Conservation (phyloP, 2,888 invertebrate genomes). For the Drosophila hamatofila region DNA sequence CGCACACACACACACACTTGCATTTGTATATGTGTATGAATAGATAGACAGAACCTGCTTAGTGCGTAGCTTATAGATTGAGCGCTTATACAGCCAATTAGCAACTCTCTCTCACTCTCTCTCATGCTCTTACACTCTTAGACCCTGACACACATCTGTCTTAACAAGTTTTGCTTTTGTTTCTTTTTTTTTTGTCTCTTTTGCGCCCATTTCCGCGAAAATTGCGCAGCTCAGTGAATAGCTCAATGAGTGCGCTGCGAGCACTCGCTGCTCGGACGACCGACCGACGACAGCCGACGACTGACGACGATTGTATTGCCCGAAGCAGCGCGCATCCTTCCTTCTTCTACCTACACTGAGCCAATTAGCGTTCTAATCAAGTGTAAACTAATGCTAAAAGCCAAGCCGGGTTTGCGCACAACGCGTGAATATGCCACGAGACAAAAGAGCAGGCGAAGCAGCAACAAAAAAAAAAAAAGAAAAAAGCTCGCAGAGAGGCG, state of each 20-base stretch:
- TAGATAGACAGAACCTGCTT: slow-evolving; percentile 1
- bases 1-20: background rate
- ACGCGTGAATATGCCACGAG: slow-evolving; percentile 84
- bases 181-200: slow-evolving; percentile 3
- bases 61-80: slow-evolving; percentile 4
- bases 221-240: slow-evolving; percentile 69
- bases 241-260: slow-evolving; percentile 26
- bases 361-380: slow-evolving; percentile 81
- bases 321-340: slow-evolving; percentile 25
- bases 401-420: slow-evolving; percentile 72
- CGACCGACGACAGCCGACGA: background rate
- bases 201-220: slow-evolving; percentile 63
- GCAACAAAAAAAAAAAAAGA: background rate
- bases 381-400: slow-evolving; percentile 81
- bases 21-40: background rate
- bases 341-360: slow-evolving; percentile 20
- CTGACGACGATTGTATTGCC: slow-evolving; percentile 10
- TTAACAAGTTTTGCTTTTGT: slow-evolving; percentile 20
- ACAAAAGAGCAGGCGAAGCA: slow-evolving; percentile 52
- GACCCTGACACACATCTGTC: slow-evolving; percentile 53
- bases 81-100: slow-evolving; percentile 17
- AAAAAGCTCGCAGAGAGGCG: slow-evolving; percentile 13
- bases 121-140: background rate
- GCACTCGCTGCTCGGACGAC: slow-evolving; percentile 2
- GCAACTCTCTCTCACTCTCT: background rate